Evolutionary conservation across 2,797 vertebrate genomes (phyloP), one percentile per base, ranked within the genome.

Genomic region (Neosilurus hyrtlii): DNA sequence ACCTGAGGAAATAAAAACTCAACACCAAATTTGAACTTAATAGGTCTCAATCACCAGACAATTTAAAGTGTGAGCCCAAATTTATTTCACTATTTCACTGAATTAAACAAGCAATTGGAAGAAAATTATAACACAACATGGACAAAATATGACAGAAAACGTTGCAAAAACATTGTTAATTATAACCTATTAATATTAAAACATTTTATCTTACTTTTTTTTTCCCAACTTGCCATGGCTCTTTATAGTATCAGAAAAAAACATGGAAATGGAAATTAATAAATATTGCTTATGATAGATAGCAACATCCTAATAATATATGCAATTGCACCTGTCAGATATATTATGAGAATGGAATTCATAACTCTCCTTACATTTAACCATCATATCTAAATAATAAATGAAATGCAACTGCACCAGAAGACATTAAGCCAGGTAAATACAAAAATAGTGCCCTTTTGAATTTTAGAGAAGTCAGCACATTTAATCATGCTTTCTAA

Each of bases 361-460:
- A 56, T 18, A 74, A 57, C 4, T 22, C 22, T 24, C 4, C 26
- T 18, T 30, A 6, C 10, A 59, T 37, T 75, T 57, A 35, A 35
- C 54, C 20, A 76, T 73, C 15, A 51, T 72, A 15, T 72, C 70
- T 35, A 18, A 74, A 35, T 57, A 20, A 22, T 57, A 30, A 74
- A 74, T 30, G 16, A 56, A 73, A 73, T 73, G 8, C n/a, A 8
- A 57, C 72, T 57, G 35, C 57, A n/a, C 11, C 30, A n/a, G 14
- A 26, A 75, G 16, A 57, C 18, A 57, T 59, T 57, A 35, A 18
- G 4, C 57, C 57, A 61, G 22, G 35, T 61, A 43, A 15, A 76
- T n/a, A 43, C 35, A 76, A 76, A 76, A 76, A 61, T 49, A 76
- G 35, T 61, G 56, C 57, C 43, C n/a, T 43, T 30, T 57, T 30